Evolutionary conservation across 92 coral and sea anemone genomes (phyloP), one percentile per base, ranked within the genome.

Genomic region (Umimayanthus kanabou): DNA sequence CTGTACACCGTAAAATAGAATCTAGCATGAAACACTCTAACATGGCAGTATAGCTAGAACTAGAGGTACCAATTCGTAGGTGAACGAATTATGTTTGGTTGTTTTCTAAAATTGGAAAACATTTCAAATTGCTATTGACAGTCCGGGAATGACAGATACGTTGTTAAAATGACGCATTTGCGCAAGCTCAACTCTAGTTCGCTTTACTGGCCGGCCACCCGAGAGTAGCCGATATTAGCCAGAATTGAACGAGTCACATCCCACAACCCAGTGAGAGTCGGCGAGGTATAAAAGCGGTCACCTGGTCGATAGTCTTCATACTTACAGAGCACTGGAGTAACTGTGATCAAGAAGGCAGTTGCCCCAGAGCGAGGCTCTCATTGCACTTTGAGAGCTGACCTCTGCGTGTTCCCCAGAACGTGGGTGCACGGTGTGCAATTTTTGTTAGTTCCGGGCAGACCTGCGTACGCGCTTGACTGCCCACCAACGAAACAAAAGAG

Each of bases 341-440:
- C 84, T 77, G 89, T 87, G 89, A 87, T 87, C 89, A 85, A 37
- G 15, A 87, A 87, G 89, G 89, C 89, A 77, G 77, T 87, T 30
- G 42, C 78, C 79, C 89, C 89, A 79, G 89, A 72, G 85, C 78
- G 67, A 87, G 85, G 89, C 89, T 61, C 89, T 72, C 85, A 87
- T 67, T 87, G 89, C 89, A 87, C 89, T 18, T 6, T 29, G 89
- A 65, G 85, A 25, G 85, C 89, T 55, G 64, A 55, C 64, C 64
- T 55, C 64, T 55, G 89, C 89, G 89, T 87, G 89, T 87, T 87
- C 76, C 89, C 89, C 80, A 79, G 77, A 55, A 65, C 28, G 47
- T 70, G 89, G 89, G 80, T 66, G 89, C 89, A 78, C 85, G 89
- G 80, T 81, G 89, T 87, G 25, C 25, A 87, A 88, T 80, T 80